These are phyloP conservation scores for Leucophenga maculata DNA, from an alignment of 2,888 invertebrate species.

Conservation along the genomic window DNA sequence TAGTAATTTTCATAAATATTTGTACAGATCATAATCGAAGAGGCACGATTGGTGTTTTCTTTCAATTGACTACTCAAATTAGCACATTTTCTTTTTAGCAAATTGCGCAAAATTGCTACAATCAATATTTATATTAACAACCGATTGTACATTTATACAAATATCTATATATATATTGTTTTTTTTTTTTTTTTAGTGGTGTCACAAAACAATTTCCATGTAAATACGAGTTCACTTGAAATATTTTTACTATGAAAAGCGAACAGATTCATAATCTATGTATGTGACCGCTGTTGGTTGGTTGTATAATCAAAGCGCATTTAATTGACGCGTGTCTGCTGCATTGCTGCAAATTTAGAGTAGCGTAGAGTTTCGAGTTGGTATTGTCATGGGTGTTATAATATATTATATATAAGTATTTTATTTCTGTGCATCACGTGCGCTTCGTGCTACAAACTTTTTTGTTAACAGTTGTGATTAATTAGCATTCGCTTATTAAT, in stretches of 20 bases:
- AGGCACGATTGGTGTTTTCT: neutral
- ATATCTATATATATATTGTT: too few species aligned
- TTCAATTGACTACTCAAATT: conserved; percentile 62
- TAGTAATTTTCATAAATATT: too few species aligned
- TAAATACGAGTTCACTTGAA: too few species aligned
- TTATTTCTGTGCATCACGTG: too few species aligned
- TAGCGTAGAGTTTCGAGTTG: neutral
- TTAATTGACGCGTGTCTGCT: too few species aligned
- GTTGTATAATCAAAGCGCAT: too few species aligned
- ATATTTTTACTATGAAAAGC: too few species aligned
- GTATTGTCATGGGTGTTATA: neutral
- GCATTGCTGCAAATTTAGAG: neutral
- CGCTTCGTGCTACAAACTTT: too few species aligned
- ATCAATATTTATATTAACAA: conserved; percentile 3
- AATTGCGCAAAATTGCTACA: neutral
- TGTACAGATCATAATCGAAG: neutral
- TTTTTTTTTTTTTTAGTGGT: too few species aligned
- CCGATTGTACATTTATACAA: neutral
- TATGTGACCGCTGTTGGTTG: too few species aligned
- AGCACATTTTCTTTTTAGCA: conserved; percentile 40
- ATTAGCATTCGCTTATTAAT: conserved; percentile 15
- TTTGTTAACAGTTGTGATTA: neutral
- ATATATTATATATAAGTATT: neutral
- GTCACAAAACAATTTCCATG: too few species aligned
- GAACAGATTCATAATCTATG: too few species aligned